Percentiles rank a stretch among this genome's conserved stretches.
Conservation (phyloP, 2,797 vertebrate species). For the Hippopotamyrus pictus region DNA sequence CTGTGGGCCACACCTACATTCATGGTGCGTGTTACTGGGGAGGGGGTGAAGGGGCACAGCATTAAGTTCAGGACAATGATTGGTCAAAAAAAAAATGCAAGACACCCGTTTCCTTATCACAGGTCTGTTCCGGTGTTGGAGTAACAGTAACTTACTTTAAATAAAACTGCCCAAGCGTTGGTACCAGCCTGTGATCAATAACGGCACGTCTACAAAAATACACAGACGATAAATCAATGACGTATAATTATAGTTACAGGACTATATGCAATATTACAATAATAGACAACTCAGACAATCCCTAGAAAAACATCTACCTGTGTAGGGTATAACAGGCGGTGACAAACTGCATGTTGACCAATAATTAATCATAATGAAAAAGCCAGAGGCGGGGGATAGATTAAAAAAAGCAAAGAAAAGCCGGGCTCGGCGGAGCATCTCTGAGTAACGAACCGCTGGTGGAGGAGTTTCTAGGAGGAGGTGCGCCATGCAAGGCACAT, state of each 20-base stretch:
- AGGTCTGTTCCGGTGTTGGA: background rate
- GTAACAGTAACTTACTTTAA: background rate
- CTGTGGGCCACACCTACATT: slow-evolving; percentile 97
- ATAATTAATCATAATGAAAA: background rate
- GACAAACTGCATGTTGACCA: background rate
- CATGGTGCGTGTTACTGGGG: slow-evolving; percentile 68
- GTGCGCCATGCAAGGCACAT: background rate
- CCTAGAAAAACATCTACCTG: background rate
- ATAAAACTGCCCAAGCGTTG: background rate
- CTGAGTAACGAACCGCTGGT: background rate
- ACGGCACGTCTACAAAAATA: background rate
- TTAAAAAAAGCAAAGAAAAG: background rate
- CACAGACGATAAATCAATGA: background rate
- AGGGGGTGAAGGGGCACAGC: slow-evolving; percentile 17
- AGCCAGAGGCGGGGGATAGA: background rate
- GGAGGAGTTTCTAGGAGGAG: background rate
- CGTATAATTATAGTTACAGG: background rate
- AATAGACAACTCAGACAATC: background rate
- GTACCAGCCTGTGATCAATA: background rate
- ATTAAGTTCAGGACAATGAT: background rate
- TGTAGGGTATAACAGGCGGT: background rate
- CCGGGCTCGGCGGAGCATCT: background rate
- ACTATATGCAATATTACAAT: background rate
- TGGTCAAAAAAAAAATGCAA: background rate
- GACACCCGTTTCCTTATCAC: background rate